Evolutionary conservation across 2,797 vertebrate genomes (phyloP).

Genomic region (Sylvia borin): DNA sequence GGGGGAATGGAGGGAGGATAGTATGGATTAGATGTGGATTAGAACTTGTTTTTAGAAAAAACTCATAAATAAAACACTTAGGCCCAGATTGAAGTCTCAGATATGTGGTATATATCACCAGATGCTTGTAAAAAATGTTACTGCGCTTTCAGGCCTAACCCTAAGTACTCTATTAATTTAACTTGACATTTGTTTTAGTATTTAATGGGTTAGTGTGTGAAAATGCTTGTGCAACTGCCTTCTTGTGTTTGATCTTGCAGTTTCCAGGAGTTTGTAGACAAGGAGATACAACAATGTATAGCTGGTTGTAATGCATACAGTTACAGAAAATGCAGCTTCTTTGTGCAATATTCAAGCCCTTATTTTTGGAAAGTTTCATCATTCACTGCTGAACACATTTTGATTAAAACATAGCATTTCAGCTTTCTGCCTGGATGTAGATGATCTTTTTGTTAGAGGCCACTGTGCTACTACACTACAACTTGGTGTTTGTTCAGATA

Average conservation of each 20-base stretch:
- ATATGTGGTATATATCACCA: conserved; percentile 48
- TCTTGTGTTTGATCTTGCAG: not conserved
- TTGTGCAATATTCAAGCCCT: not conserved
- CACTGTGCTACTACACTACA: not conserved
- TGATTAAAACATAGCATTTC: not conserved
- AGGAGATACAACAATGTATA: not conserved
- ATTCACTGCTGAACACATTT: not conserved
- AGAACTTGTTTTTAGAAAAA: conserved; percentile 61
- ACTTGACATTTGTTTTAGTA: conserved; percentile 45
- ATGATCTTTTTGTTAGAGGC: not conserved
- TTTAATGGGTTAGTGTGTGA: conserved; percentile 47
- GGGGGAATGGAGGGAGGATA: not conserved
- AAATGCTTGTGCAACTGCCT: conserved; percentile 19
- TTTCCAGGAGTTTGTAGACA: not conserved
- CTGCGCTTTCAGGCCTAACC: conserved; percentile 26
- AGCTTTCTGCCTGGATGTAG: not conserved
- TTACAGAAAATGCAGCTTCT: not conserved
- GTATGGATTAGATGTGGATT: conserved; percentile 58
- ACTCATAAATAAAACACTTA: conserved; percentile 67
- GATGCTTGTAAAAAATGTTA: conserved; percentile 69
- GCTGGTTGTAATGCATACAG: not conserved
- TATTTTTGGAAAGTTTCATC: not conserved
- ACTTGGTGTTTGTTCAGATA: not conserved
- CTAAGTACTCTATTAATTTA: conserved; percentile 63
- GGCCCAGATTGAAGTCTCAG: conserved; percentile 35